A percentile compares a stretch with the other conserved stretches of the same genome.
Conservation (phyloP, 2,797 vertebrate genomes). For the Hyperoplus immaculatus region DNA sequence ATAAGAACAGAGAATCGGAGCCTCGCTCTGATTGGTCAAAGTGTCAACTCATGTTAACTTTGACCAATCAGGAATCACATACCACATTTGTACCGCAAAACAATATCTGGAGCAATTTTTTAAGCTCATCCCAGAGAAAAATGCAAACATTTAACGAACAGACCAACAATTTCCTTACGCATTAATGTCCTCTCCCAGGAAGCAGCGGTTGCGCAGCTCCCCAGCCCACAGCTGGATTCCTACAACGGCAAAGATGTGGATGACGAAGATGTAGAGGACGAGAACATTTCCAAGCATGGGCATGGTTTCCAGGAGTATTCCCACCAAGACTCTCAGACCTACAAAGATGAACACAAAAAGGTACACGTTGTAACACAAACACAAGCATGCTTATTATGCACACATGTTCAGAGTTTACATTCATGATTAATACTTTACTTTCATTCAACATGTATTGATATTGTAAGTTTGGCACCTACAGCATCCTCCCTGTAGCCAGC, state of each 20-base stretch:
- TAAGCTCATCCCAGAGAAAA: neutral
- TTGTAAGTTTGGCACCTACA: no score
- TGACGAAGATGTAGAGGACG: constrained; percentile 91
- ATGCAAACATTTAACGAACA: neutral
- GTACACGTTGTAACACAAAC: neutral
- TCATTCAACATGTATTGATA: no score
- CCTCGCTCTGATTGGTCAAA: no score
- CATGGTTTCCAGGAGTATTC: constrained; percentile 90
- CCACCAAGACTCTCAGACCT: constrained; percentile 93
- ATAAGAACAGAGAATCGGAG: no score
- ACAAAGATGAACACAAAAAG: constrained; percentile 19
- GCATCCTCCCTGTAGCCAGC: no score
- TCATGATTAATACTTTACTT: no score
- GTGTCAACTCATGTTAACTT: no score
- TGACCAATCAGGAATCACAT: no score
- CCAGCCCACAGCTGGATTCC: constrained; percentile 94
- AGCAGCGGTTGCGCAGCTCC: constrained; percentile 91
- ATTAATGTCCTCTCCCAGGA: constrained; percentile 86
- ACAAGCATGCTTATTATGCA: neutral
- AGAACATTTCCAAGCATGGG: constrained; percentile 94
- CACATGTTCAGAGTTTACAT: neutral
- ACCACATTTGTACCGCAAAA: no score
- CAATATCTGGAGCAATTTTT: no score
- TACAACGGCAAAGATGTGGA: constrained; percentile 93
- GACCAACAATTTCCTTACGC: constrained; percentile 75